phyloP scores from a whole-genome alignment of 1,140 invertebrate species.

The Drosophila miranda region DNA sequence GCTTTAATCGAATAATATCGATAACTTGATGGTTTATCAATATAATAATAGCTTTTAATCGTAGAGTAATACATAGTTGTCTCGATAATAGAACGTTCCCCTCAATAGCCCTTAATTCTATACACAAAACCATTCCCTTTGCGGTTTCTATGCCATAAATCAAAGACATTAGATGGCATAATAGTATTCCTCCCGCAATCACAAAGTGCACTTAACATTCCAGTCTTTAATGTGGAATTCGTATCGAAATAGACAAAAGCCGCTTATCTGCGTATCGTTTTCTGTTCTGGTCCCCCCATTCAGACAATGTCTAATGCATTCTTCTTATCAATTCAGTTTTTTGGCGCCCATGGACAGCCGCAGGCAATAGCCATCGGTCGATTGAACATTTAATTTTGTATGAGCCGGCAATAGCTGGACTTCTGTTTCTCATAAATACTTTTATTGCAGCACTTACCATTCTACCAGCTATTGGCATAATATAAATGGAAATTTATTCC shows the following conservation, averaged over 20 bases:
- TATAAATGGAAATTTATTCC: conserved; percentile 18
- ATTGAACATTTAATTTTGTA: conserved; percentile 23
- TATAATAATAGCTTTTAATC: too few relatives aligned
- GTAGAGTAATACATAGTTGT: too few relatives aligned
- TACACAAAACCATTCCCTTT: too few relatives aligned
- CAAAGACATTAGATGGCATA: too few relatives aligned
- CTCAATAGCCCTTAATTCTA: too few relatives aligned
- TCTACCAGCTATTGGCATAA: conserved; percentile 53
- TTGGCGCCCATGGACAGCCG: background rate
- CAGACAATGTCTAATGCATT: conserved; percentile 7
- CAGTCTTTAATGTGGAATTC: too few relatives aligned
- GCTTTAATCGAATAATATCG: too few relatives aligned
- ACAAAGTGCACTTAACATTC: conserved; percentile 9
- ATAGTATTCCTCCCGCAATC: too few relatives aligned
- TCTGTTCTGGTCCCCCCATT: background rate
- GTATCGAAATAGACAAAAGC: background rate
- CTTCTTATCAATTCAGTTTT: conserved; percentile 11
- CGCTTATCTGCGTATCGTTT: background rate
- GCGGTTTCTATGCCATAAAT: too few relatives aligned
- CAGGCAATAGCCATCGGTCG: background rate
- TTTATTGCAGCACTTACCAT: conserved; percentile 41
- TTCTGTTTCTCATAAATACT: conserved; percentile 13
- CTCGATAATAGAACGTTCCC: too few relatives aligned
- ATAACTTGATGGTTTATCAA: too few relatives aligned
- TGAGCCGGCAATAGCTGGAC: conserved; percentile 22